These are phyloP conservation scores for Anas platyrhynchos DNA, from an alignment of 2,113 vertebrate genomes.

Conservation along the genomic window DNA sequence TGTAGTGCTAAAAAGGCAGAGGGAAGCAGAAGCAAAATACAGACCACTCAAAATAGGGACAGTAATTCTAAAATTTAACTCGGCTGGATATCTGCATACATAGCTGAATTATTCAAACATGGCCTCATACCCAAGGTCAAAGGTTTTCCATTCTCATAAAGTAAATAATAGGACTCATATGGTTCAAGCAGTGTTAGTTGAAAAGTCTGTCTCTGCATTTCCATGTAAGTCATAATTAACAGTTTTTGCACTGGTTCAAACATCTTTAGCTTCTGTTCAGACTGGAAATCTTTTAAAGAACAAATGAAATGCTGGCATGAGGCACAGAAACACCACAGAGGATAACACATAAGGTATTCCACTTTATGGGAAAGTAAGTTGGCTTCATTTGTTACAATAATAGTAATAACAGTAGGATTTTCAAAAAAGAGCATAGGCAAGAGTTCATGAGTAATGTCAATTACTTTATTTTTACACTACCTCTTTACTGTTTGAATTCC, in stretches of 20 bases:
- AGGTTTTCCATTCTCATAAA: neutral
- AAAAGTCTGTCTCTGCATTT: neutral
- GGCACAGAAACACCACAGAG: neutral
- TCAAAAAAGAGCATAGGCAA: neutral
- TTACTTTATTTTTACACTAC: neutral
- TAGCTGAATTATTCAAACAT: neutral
- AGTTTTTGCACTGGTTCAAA: neutral
- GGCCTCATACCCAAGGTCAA: neutral
- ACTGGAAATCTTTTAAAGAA: neutral
- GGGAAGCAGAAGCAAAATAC: slow-evolving; percentile 1
- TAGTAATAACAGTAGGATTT: neutral
- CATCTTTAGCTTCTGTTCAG: neutral
- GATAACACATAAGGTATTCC: neutral
- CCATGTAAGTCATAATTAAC: neutral
- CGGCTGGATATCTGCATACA: neutral
- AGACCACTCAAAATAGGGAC: neutral
- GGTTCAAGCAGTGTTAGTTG: neutral
- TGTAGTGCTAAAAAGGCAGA: neutral
- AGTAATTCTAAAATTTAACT: neutral
- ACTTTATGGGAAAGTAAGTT: neutral
- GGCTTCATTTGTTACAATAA: neutral
- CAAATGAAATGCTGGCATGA: neutral
- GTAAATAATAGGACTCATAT: neutral
- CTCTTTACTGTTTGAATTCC: neutral
- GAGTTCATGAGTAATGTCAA: neutral